Evolutionary conservation across 2,113 vertebrate species (phyloP), one percentile per base, ranked within the genome.

Genomic region (Epinephelus lanceolatus): DNA sequence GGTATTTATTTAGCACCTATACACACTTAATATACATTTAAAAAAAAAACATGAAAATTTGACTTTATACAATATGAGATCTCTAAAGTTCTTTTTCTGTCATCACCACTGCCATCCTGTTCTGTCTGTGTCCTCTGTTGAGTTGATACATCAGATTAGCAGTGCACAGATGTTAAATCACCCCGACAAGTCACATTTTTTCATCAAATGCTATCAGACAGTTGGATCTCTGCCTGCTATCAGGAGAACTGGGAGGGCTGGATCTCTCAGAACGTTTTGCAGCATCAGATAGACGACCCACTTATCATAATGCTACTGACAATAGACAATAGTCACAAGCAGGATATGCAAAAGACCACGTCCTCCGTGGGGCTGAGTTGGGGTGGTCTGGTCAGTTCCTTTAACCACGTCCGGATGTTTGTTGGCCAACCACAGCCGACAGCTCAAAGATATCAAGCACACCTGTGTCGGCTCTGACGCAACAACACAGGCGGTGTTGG

Each of bases 311-410:
- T 17, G 61, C 45, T 47, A 19, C 85, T 67, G 51, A 94, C 89
- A 94, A 93, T 87, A 82, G 76, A 94, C 88, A 88, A 91, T 91
- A 75, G 82, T 89, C 91, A 86, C 74, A 65, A 94, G 83, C 85
- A 89, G 93, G 90, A 94, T 85, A 94, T 94, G 91, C 91, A 94
- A 93, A 94, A 69, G 67, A 53, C 15, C 80, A n/a, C 75, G 21
- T 82, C 63, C 47, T 67, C 60, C 70, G 37, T 30, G 25, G 63
- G 78, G 56, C 60, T 18, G 57, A 77, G 72, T 57, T 57, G 33
- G 25, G 52, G 80, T 61, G 47, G 71, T 68, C 76, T 52, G 63
- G 61, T 86, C 76, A 79, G 81, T 85, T 92, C 83, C 74, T 42
- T 61, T 71, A 90, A 90, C 80, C 82, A 80, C 60, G 59, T 89